Conservation (phyloP, 2,888 invertebrate genomes). For the Scelioninae gen. 1 region DNA sequence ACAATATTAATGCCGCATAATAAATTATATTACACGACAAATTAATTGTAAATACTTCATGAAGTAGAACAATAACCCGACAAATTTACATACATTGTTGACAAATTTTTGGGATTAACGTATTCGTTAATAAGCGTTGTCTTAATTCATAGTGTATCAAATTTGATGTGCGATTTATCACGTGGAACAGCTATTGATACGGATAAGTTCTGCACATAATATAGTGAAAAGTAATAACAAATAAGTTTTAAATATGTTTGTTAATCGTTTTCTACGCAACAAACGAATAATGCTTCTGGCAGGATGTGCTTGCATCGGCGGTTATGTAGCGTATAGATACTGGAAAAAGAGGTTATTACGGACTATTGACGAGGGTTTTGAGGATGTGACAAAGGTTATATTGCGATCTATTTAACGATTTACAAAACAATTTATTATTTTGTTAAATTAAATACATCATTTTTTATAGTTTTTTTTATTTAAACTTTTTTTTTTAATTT, state of each 20-base stretch:
- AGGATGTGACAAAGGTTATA: conserved; percentile 83
- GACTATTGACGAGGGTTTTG: conserved; percentile 84
- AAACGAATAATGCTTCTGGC: conserved; percentile 61
- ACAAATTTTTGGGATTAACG: too few species aligned
- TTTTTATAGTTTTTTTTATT: too few species aligned
- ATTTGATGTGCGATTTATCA: too few species aligned
- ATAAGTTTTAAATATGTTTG: conserved; percentile 49
- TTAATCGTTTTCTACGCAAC: conserved; percentile 53
- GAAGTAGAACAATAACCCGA: too few species aligned
- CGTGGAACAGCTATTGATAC: background rate
- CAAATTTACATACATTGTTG: too few species aligned
- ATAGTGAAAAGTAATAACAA: background rate
- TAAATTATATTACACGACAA: conserved; percentile 79
- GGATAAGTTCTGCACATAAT: background rate
- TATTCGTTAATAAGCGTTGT: too few species aligned
- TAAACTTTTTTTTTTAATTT: too few species aligned
- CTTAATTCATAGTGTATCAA: too few species aligned
- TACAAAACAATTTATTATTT: too few species aligned
- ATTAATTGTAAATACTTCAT: background rate
- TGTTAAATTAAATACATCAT: too few species aligned
- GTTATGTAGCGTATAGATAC: conserved; percentile 82
- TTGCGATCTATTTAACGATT: too few species aligned
- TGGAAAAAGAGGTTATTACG: conserved; percentile 83
- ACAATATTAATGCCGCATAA: too few species aligned
- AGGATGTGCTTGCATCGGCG: conserved; percentile 81